phyloP scores from a whole-genome alignment of 2,797 vertebrate genomes.

The Alosa sapidissima region DNA sequence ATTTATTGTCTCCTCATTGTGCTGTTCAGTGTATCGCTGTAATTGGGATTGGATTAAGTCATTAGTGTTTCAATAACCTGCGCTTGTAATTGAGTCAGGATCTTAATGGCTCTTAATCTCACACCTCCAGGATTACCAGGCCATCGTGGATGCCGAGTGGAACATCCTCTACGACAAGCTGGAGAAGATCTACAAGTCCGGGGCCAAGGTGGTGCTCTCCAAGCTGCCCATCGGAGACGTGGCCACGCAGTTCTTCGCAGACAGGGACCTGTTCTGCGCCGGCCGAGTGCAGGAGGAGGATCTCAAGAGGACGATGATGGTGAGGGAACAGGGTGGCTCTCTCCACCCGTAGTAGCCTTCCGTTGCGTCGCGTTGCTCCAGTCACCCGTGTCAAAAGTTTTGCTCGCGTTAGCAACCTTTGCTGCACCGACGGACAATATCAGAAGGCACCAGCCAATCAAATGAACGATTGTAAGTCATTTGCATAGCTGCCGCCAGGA shows the following conservation, averaged over 20 bases:
- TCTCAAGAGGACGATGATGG: constrained; percentile 98
- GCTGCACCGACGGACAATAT: too few species aligned
- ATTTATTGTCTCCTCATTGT: not conserved
- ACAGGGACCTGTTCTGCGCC: constrained; percentile 96
- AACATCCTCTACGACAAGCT: constrained; percentile 97
- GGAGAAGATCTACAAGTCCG: constrained; percentile 89
- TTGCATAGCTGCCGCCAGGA: too few species aligned
- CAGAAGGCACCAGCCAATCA: too few species aligned
- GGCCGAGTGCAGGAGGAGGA: constrained; percentile 95
- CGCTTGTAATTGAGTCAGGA: not conserved
- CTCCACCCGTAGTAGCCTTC: not conserved
- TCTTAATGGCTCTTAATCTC: not conserved
- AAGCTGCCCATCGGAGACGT: constrained; percentile 96
- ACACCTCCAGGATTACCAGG: constrained; percentile 88
- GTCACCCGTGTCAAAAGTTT: too few species aligned
- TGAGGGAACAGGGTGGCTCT: constrained; percentile 54
- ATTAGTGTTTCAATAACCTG: not conserved
- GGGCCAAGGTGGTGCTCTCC: constrained; percentile 91
- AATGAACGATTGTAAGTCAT: too few species aligned
- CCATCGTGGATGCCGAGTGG: constrained; percentile 97
- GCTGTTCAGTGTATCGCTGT: not conserved
- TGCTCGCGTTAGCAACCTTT: too few species aligned
- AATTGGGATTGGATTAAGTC: not conserved
- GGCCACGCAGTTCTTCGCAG: constrained; percentile 95
- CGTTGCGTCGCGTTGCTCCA: too few species aligned